A percentile compares a stretch with the other conserved stretches of the same genome.
Evolutionary conservation across 2,888 invertebrate species (phyloP).

Genomic region (Magallana nippona): DNA sequence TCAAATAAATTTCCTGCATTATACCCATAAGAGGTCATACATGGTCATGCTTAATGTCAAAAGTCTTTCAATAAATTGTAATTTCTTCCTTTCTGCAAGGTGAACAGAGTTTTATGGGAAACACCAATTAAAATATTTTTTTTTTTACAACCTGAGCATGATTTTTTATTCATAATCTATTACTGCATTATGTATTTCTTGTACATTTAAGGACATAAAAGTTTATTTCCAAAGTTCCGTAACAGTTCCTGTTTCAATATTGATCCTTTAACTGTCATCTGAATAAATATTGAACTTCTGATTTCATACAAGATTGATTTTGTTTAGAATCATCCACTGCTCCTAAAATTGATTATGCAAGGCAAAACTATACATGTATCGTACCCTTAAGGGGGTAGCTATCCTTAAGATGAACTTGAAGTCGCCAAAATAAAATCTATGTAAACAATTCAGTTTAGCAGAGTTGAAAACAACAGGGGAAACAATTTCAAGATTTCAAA

Average conservation of each 20-base stretch:
- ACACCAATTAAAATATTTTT: neutral
- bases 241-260: constrained; percentile 28
- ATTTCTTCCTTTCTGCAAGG: neutral
- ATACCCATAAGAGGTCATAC: too few species aligned
- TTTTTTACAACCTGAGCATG: neutral
- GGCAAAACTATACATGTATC: neutral
- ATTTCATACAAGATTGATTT: constrained; percentile 30
- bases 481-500: neutral
- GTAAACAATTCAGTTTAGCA: neutral
- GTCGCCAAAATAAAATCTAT: constrained; percentile 3
- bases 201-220: neutral
- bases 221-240: neutral
- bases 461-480: neutral
- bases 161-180: too few species aligned
- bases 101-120: too few species aligned
- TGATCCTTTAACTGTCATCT: constrained; percentile 18
- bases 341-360: neutral
- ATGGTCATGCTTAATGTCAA: too few species aligned
- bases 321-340: constrained; percentile 6
- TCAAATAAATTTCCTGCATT: too few species aligned
- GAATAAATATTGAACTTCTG: neutral
- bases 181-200: too few species aligned
- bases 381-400: neutral
- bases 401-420: constrained; percentile 10
- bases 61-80: too few species aligned